Evolutionary conservation across 2,113 vertebrate genomes (phyloP), one percentile per base, ranked within the genome.

Genomic region (Felis chaus): DNA sequence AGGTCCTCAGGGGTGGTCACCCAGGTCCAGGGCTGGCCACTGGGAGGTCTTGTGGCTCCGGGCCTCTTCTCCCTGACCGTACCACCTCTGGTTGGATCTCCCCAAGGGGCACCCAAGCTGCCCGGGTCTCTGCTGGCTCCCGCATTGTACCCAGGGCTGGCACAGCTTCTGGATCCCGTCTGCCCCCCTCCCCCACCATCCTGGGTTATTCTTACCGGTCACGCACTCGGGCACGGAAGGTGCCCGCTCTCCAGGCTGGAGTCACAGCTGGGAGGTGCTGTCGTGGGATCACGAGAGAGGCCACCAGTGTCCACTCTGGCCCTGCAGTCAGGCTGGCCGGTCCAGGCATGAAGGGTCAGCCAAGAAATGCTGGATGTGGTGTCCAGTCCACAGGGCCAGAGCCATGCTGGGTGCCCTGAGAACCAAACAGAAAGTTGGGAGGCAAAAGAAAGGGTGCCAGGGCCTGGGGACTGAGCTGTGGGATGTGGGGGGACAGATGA

Each of bases 311-410:
- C 53, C 7, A 4, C 50, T 41, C 57, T 29, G 19, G 57, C 74
- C 14, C 10, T 6, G 21, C 0, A 2, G 18, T 88, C 39, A 53
- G 57, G 48, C 9, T 5, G 15, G 25, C 25, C 0, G 0, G 15
- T 33, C 33, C 31, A 3, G 12, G 48, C 39, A 13, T 18, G 31
- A 76, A 57, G 11, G 7, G 27, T 74, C 55, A 90, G 57, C 31
- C 33, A 76, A 39, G 93, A 69, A 55, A 33, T 3, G 5, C 21
- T 3, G 15, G 50, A 27, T 3, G 1, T 45, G 19, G 25, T 68
- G 21, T 61, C 15, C 41, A 53, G 61, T 13, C 48, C 31, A 15
- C 33, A 50, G 53, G 39, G 55, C 23, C 74, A 74, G 39, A 41
- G 36, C 66, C 31, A 41, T 0, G 25, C 14, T 0, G 2, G 48